These are phyloP conservation scores for Dendroctonus valens DNA, from an alignment of 1,140 invertebrate genomes.

Conservation along the genomic window DNA sequence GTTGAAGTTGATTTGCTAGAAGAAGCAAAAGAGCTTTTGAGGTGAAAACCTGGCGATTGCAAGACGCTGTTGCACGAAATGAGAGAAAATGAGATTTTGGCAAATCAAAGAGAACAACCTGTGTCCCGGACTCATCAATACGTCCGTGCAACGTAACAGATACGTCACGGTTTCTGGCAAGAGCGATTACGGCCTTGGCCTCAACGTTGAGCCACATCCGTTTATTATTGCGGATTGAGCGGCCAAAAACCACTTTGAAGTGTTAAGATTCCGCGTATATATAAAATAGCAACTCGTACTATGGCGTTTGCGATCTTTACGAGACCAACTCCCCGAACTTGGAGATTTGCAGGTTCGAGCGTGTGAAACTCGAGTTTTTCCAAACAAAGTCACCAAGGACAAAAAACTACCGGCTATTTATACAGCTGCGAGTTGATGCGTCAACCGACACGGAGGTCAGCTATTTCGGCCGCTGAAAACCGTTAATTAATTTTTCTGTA, in stretches of 20 bases:
- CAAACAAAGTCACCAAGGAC: not conserved
- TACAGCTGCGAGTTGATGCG: not conserved
- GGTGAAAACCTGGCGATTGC: not conserved
- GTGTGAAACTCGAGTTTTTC: conserved; percentile 9
- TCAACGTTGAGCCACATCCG: conserved; percentile 15
- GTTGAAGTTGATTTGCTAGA: not conserved
- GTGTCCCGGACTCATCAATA: conserved; percentile 8
- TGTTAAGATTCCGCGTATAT: conserved; percentile 24
- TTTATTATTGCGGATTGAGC: conserved; percentile 22
- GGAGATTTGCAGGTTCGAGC: no score
- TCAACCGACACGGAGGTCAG: not conserved
- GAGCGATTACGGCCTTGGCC: conserved; percentile 22
- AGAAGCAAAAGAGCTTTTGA: not conserved
- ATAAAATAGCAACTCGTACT: conserved; percentile 15
- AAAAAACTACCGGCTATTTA: not conserved
- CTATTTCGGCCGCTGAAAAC: not conserved
- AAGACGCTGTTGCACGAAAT: not conserved
- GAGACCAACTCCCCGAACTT: not conserved
- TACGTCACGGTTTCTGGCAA: conserved; percentile 24
- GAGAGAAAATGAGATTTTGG: not conserved
- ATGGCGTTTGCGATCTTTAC: not conserved
- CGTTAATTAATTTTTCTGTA: not conserved
- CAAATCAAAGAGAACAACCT: not conserved
- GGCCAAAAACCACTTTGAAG: conserved; percentile 22
- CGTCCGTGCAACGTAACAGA: conserved; percentile 6